phyloP scores from a whole-genome alignment of 2,113 vertebrate genomes.

The Anser cygnoides region DNA sequence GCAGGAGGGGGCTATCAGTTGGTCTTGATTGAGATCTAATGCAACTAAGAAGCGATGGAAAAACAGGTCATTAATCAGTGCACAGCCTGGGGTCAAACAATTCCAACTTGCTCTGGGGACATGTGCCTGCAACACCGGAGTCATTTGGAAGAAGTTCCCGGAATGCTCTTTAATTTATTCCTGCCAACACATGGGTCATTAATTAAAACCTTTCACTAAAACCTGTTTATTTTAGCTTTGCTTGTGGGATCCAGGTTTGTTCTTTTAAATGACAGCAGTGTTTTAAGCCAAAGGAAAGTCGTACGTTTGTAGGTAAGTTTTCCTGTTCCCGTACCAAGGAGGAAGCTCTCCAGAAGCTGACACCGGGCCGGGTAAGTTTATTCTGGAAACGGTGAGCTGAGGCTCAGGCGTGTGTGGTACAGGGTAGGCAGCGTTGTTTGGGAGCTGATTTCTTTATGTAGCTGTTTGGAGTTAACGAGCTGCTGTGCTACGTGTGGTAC shows the following conservation, averaged over 20 bases:
- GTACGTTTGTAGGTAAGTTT: accelerated
- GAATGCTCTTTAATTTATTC: neutral
- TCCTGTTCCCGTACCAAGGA: neutral
- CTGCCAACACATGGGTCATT: accelerated
- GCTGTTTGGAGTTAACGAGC: neutral
- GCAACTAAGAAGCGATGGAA: neutral
- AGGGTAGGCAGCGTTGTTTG: neutral
- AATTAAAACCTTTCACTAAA: neutral
- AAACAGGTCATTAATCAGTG: neutral
- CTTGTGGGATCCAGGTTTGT: neutral
- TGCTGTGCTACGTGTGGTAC: neutral
- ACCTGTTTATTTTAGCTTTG: neutral
- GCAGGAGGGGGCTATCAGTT: neutral
- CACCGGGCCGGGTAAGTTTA: neutral
- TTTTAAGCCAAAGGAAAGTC: neutral
- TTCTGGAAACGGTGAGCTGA: neutral
- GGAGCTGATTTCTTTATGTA: neutral
- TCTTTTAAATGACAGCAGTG: neutral
- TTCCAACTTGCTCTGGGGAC: neutral
- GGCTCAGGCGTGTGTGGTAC: neutral
- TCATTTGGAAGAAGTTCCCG: neutral
- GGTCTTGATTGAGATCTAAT: neutral
- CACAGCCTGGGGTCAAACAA: neutral
- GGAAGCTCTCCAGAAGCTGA: neutral
- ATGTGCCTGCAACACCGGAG: neutral